phyloP scores from a whole-genome alignment of 2,113 vertebrate genomes.

The Anseranas semipalmata region DNA sequence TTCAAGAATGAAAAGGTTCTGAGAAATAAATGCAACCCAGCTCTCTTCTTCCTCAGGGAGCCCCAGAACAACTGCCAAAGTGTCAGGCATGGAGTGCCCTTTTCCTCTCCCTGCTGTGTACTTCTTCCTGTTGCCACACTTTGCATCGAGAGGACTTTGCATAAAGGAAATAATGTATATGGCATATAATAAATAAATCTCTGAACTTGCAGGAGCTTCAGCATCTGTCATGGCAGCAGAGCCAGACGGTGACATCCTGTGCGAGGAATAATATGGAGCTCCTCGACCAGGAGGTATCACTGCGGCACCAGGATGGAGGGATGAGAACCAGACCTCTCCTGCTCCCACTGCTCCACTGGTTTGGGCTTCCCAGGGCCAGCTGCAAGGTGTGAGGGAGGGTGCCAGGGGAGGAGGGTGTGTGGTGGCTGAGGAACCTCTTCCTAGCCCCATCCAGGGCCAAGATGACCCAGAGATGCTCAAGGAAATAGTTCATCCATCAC shows the following conservation, averaged over 20 bases:
- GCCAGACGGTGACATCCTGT: neutral
- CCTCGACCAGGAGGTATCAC: neutral
- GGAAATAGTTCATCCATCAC: neutral
- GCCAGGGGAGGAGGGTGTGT: neutral
- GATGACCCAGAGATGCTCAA: neutral
- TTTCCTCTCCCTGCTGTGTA: neutral
- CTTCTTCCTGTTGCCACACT: accelerated
- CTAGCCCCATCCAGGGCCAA: neutral
- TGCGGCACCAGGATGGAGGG: accelerated
- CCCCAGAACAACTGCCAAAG: neutral
- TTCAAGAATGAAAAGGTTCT: neutral
- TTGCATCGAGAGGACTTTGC: neutral
- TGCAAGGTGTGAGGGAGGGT: neutral
- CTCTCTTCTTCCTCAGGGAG: neutral
- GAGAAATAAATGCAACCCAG: neutral
- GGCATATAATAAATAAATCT: neutral
- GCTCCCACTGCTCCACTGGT: neutral
- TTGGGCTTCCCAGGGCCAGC: neutral
- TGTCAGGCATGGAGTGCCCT: neutral
- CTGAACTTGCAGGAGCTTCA: neutral
- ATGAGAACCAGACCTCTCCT: accelerated
- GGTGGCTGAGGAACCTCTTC: neutral
- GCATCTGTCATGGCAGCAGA: neutral
- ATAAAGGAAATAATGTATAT: neutral
- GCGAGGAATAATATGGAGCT: neutral